A percentile compares a stretch with the other conserved stretches of the same genome.
Conservation (phyloP, 2,888 invertebrate genomes). For the Gasteruption jaculator region DNA sequence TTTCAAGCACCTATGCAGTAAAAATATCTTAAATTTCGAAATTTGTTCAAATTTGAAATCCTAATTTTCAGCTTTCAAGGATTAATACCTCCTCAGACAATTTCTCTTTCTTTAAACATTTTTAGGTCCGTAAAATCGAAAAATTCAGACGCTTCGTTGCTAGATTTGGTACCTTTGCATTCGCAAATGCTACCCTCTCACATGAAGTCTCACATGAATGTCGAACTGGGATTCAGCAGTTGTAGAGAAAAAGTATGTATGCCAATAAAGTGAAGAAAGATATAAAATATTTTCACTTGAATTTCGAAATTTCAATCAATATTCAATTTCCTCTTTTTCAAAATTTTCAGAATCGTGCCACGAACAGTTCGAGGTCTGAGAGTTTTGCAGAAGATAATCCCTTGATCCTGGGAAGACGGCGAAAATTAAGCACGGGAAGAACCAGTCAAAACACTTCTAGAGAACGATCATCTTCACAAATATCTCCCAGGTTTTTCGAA, state of each 20-base stretch:
- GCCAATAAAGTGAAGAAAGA: neutral
- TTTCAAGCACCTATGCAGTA: no score
- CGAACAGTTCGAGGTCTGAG: no score
- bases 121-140: constrained; percentile 27
- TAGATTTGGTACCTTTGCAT: constrained; percentile 29
- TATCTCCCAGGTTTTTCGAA: constrained; percentile 33
- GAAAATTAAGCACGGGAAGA: constrained; percentile 21
- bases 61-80: no score
- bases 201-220: constrained; percentile 41
- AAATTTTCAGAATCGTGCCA: no score
- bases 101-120: no score
- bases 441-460: constrained; percentile 27
- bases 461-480: constrained; percentile 29
- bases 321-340: no score
- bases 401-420: no score
- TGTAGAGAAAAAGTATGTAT: constrained; percentile 31
- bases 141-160: constrained; percentile 21
- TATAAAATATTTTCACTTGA: neutral
- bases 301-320: no score
- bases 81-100: no score
- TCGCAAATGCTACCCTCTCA: constrained; percentile 39
- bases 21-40: no score
- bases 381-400: no score
- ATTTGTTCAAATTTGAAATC: no score
- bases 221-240: constrained; percentile 30